Conservation (phyloP, 1,140 invertebrate species). For the Scaptomyza pallida region DNA sequence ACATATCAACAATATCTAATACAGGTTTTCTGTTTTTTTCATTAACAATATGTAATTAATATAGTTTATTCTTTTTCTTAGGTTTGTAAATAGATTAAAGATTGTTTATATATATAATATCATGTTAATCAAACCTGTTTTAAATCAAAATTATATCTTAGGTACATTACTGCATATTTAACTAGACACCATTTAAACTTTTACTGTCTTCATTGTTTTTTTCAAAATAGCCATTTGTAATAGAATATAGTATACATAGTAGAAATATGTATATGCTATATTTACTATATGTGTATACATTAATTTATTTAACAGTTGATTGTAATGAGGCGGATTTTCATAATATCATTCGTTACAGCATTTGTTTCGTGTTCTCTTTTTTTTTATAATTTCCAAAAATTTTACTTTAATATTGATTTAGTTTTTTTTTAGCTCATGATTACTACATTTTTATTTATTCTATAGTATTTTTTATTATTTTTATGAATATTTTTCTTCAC, state of each 20-base stretch:
- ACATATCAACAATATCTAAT: slow-evolving; percentile 55
- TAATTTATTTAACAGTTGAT: slow-evolving; percentile 79
- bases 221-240: slow-evolving; percentile 44
- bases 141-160: slow-evolving; percentile 70
- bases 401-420: slow-evolving; percentile 7
- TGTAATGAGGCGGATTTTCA: slow-evolving; percentile 80
- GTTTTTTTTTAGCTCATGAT: slow-evolving; percentile 7
- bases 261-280: slow-evolving; percentile 49
- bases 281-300: slow-evolving; percentile 55
- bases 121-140: slow-evolving; percentile 39
- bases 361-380: slow-evolving; percentile 46
- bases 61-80: slow-evolving; percentile 13
- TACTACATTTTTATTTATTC: slow-evolving; percentile 17
- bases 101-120: slow-evolving; percentile 51
- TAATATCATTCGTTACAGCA: slow-evolving; percentile 81
- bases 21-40: slow-evolving; percentile 17
- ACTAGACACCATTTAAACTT: slow-evolving; percentile 43
- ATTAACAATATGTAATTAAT: slow-evolving; percentile 33
- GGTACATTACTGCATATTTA: slow-evolving; percentile 52
- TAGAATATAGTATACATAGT: slow-evolving; percentile 47
- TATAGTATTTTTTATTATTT: not conserved
- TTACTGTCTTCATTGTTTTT: slow-evolving; percentile 39
- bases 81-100: slow-evolving; percentile 41
- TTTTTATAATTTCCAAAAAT: slow-evolving; percentile 8
- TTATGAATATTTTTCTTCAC: no score